Conservation (phyloP, 2,113 vertebrate species). For the Grammomys surdaster region DNA sequence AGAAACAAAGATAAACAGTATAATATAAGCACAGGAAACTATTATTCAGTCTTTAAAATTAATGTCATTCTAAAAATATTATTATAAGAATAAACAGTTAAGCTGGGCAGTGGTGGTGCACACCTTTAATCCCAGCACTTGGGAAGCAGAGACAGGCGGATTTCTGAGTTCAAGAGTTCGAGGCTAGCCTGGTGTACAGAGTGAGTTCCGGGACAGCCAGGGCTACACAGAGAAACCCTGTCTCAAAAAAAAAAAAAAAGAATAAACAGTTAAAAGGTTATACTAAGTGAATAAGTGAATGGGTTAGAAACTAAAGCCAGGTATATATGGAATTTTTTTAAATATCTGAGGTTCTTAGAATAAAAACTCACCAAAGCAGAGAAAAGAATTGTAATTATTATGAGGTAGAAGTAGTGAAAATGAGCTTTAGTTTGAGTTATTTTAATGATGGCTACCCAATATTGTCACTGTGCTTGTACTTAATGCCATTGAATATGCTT, state of each 20-base stretch:
- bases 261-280: background rate
- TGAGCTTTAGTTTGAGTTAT: background rate
- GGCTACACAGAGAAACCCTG: too few species aligned
- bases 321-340: background rate
- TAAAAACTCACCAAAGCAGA: background rate
- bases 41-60: background rate
- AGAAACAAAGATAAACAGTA: background rate
- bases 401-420: background rate
- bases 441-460: background rate
- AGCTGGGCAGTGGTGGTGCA: too few species aligned
- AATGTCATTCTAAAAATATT: background rate
- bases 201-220: too few species aligned
- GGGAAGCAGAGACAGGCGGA: too few species aligned
- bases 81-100: background rate
- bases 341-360: background rate
- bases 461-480: background rate
- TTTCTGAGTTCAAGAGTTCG: too few species aligned
- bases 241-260: too few species aligned
- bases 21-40: constrained; percentile 25
- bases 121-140: too few species aligned
- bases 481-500: background rate
- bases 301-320: background rate
- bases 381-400: background rate
- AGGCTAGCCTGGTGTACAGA: too few species aligned
- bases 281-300: background rate